Conservation (phyloP, 2,113 vertebrate genomes). For the Calcarius ornatus region DNA sequence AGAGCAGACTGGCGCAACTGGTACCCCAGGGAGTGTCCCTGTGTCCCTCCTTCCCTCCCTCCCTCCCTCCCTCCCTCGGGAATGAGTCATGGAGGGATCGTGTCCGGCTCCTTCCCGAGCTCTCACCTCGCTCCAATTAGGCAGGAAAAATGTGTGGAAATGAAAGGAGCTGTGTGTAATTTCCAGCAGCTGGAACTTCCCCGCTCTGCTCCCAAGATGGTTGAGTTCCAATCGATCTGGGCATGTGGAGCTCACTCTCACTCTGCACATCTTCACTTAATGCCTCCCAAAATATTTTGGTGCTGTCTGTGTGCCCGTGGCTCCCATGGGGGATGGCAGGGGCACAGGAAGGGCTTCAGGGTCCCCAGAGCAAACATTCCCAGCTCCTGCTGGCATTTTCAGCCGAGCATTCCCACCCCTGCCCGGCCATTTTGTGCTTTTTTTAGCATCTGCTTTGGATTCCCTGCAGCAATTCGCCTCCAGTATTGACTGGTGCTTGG, state of each 20-base stretch:
- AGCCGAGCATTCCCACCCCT: background rate
- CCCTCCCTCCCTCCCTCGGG: background rate
- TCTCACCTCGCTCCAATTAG: background rate
- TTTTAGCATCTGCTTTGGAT: background rate
- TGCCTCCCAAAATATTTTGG: background rate
- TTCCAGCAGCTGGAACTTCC: background rate
- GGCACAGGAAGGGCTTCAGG: background rate
- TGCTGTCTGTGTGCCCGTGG: fast-evolving
- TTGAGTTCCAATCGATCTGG: background rate
- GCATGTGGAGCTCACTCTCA: background rate
- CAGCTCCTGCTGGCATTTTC: background rate
- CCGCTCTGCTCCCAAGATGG: background rate
- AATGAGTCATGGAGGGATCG: background rate
- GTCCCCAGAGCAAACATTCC: background rate
- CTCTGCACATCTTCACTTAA: background rate
- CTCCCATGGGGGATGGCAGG: background rate
- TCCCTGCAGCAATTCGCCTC: background rate
- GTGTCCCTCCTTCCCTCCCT: background rate
- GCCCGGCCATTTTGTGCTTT: fast-evolving
- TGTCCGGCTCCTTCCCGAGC: background rate
- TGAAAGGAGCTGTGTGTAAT: background rate
- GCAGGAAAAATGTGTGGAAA: slow-evolving; percentile 16
- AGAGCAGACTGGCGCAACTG: background rate
- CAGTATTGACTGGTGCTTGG: background rate
- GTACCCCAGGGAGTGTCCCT: background rate